A percentile compares a stretch with the other conserved stretches of the same genome.
These are phyloP conservation scores for Platyscapa corneri DNA, from an alignment of 1,140 invertebrate species.

Conservation along the genomic window DNA sequence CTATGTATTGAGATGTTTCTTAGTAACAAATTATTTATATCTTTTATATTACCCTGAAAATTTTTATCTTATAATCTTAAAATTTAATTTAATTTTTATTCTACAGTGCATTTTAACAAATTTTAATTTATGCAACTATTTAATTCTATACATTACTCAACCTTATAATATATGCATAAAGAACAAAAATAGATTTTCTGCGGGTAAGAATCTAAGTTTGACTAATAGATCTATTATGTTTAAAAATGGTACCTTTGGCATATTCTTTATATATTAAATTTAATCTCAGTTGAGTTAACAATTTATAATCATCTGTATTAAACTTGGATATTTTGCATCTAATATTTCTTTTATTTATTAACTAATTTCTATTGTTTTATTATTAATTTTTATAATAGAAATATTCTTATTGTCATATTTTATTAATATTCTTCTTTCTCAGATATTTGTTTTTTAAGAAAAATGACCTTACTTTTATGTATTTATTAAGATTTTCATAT, in stretches of 20 bases:
- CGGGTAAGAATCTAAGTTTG: not conserved
- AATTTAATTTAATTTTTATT: no score
- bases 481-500: not conserved
- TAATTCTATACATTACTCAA: no score
- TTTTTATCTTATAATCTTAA: not conserved
- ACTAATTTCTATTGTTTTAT: not conserved
- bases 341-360: no score
- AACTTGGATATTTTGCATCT: no score
- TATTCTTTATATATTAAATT: not conserved
- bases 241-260: not conserved
- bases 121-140: no score
- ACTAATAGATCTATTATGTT: not conserved
- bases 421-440: not conserved
- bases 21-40: not conserved
- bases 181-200: not conserved
- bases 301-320: not conserved
- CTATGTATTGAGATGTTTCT: not conserved
- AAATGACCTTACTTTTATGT: not conserved
- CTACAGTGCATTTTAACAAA: no score
- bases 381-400: not conserved
- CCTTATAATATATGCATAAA: no score
- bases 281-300: not conserved
- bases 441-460: not conserved
- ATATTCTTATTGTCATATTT: not conserved
- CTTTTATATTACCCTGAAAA: not conserved